Evolutionary conservation across 30 jellyfish, hydroid and myxozoan genomes (phyloP).

Genomic region (Aurelia aurita complex sp. Pacific): DNA sequence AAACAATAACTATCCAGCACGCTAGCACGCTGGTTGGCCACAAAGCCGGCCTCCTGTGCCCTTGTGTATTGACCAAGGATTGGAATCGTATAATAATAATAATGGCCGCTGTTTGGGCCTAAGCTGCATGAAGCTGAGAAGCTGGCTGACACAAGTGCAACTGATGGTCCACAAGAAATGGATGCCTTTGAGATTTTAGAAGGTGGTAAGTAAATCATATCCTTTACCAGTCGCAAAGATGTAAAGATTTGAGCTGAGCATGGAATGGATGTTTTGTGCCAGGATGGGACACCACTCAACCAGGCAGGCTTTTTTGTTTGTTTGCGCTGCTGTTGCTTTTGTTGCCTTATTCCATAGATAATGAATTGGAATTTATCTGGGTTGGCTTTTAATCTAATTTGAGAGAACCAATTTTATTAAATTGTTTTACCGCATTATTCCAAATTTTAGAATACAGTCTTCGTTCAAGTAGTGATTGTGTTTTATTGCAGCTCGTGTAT

Average conservation of each 20-base stretch:
- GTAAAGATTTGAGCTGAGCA: slow-evolving; percentile 13
- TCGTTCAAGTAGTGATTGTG: background rate
- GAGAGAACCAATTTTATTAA: too few species aligned
- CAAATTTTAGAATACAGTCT: background rate
- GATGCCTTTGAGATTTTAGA: slow-evolving; percentile 42
- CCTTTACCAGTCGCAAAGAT: background rate
- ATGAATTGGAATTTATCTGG: slow-evolving; percentile 22
- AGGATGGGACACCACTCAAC: too few species aligned
- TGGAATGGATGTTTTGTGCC: too few species aligned
- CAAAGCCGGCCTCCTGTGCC: too few species aligned
- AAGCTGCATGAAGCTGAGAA: background rate
- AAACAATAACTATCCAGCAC: too few species aligned
- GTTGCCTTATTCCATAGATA: background rate
- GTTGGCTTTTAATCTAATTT: background rate
- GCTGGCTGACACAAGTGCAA: background rate
- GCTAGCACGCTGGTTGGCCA: too few species aligned
- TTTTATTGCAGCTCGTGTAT: background rate
- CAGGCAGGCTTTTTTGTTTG: too few species aligned
- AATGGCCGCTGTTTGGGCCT: background rate
- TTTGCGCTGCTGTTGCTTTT: too few species aligned
- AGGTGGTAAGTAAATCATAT: slow-evolving; percentile 7
- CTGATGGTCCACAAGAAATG: slow-evolving; percentile 12
- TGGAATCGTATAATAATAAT: too few species aligned
- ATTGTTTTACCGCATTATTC: slow-evolving; percentile 17
- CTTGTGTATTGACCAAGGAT: too few species aligned